Evolutionary conservation across 2,888 invertebrate genomes (phyloP), one percentile per base, ranked within the genome.

Genomic region (Steromphala cineraria): DNA sequence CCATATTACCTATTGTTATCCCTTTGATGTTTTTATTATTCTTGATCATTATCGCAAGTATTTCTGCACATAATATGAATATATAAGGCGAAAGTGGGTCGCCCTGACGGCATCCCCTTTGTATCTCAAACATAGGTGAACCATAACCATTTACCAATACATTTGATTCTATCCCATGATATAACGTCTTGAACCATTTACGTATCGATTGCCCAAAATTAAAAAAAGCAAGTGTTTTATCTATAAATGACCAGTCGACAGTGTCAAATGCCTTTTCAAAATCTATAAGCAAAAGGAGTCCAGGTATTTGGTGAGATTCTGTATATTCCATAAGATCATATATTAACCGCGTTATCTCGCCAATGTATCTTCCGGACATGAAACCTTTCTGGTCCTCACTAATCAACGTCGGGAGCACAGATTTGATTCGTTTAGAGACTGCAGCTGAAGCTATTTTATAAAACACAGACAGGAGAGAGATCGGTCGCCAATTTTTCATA

Each of bases 71-170:
- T 13, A 46, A 13, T 46, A 46, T 46, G 13, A 46, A 46, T 1
- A 46, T 10, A 13, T 76, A 75, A 10, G 55, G 67, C 5, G 67
- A 75, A 5, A 75, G 10, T 4, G 79, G 53, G 36, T 78, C 81
- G 19, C 81, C 78, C 56, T 81, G 78, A 17, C 81, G 10, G 75
- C 75, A 78, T 19, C 78, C 81, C n/a, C 62, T 36, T 2, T 13
- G 17, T 3, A 75, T 67, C 5, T 15, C 10, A n/a, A 79, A 82
- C 1, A 46, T 74, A 4, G 5, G 15, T 0, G 15, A 31, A 10
- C 28, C 24, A 28, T 53, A 75, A 3, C 53, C 24, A 28, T 75
- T 77, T 56, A 56, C 40, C n/a, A 77, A 40, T 28, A 56, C 21
- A 17, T 62, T n/a, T 3, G 19, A 8, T 36, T 75, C 53, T 17